Evolutionary conservation across 2,113 vertebrate genomes (phyloP).

Genomic region (Strigops habroptila): DNA sequence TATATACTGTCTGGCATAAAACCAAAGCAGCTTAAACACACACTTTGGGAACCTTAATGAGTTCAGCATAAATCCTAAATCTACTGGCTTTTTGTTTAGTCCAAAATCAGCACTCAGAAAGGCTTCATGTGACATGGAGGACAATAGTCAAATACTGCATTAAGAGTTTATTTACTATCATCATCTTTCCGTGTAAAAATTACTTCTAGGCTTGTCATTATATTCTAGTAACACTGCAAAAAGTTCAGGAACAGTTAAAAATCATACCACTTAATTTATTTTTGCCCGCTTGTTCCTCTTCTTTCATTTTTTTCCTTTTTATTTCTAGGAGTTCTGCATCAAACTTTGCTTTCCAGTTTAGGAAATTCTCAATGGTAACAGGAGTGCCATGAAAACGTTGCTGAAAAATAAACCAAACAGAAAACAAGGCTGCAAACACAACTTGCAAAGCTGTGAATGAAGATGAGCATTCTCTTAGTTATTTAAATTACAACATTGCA

Average conservation of each 20-base stretch:
- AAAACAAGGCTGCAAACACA: conserved; percentile 4
- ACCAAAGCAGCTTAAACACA: background rate
- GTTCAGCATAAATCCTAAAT: background rate
- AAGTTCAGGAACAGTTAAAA: background rate
- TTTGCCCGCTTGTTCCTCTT: conserved; percentile 91
- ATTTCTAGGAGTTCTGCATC: conserved; percentile 88
- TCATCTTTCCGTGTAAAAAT: background rate
- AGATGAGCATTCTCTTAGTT: background rate
- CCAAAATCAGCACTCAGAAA: background rate
- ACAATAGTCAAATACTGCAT: background rate
- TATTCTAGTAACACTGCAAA: background rate
- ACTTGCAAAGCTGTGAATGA: background rate
- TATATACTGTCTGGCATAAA: background rate
- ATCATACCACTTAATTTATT: conserved; percentile 88
- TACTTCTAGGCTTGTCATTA: background rate
- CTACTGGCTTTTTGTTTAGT: background rate
- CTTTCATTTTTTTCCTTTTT: conserved; percentile 89
- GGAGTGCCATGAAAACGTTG: conserved; percentile 93
- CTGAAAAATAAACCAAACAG: conserved; percentile 45
- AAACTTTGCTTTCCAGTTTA: conserved; percentile 92
- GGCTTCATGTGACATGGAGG: background rate
- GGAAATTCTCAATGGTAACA: conserved; percentile 96
- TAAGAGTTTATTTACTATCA: background rate
- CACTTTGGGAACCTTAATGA: background rate
- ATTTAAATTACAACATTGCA: background rate